Evolutionary conservation across 2,888 invertebrate genomes (phyloP), one percentile per base, ranked within the genome.

Genomic region (Kryphioiulus occultus): DNA sequence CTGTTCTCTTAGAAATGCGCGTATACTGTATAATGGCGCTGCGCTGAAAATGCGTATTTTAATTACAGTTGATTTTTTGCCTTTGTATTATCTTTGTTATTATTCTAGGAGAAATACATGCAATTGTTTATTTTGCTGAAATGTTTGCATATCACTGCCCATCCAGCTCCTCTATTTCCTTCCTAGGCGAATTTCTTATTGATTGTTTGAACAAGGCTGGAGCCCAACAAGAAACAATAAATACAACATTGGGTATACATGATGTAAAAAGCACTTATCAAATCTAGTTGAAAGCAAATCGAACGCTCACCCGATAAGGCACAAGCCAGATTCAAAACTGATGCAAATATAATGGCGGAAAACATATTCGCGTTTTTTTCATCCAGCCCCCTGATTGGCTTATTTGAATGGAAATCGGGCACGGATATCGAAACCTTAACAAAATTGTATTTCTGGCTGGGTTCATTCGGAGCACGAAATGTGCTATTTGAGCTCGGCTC

Each of bases 401-500:
- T 30, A 78, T 78, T 78, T 78, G 78, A 78, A 78, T 78, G 30
- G 78, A 78, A 78, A 78, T 78, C 78, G 78, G 78, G 26, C 78
- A 30, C 78, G 78, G 30, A 78, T 30, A 78, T 78, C 78, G 78
- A 78, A 78, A 78, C 30, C 30, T 78, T 78, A n/a, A 78, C 44
- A 12, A 78, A 68, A 68, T 19, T 68, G 59, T 26, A 10, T 78
- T 78, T 78, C 30, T 30, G 26, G 44, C 22, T 78, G 15, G 12
- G 7, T 30, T 26, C 30, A 78, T 30, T 78, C 30, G 78, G 15
- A 78, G 30, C 30, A 30, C 15, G 78, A 30, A 78, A 78, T 78
- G 78, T 26, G 78, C 78, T 30, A 78, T 78, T 78, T 78, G 78
- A 78, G 78, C 78, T 78, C 78, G 30, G 30, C 78, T 78, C 78